Base-by-base conservation (phyloP, 2,113 vertebrate species). In the Dinomys branickii region DNA sequence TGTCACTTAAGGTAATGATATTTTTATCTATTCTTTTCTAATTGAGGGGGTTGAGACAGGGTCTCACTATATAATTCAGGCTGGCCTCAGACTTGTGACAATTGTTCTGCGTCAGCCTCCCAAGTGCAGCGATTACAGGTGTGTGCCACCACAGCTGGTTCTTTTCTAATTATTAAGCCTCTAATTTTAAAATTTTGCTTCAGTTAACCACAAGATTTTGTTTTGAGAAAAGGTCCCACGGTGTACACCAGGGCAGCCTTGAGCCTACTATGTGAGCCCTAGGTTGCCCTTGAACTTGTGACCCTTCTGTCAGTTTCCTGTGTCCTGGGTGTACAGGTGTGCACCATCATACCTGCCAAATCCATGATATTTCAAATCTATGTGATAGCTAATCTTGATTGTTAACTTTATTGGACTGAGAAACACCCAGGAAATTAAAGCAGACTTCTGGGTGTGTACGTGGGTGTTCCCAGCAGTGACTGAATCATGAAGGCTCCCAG, bases 171-270 rank as follows among this genome's bases (percentile, higher is more conserved):
- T 85, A 81, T 85, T 44, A 71, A 91, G 71, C 50, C 30, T 73
- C 67, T 85, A 82, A 85, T 35, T 88, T 88, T 41, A 88, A 65
- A 63, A 81, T 81, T 81, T 59, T 78, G 20, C 35, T 87, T 94
- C 65, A 91, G 9, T 26, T 90, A 38, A 85, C 13, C 71, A 93
- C 17, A 58, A 20, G 41, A 47, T 77, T 47, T 77, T 47, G 22
- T 47, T 47, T 28, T 28, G 69, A 41, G 69, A 20, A 17, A 38
- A 17, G 19, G 7, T 71, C 8, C n/a, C 67, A 41, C 20, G 20
- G 19, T 24, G 41, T 47, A 41, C 38, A 61, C 5, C 63, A 44
- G 33, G 7, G 33, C 19, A 47, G 33, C 47, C 84, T 69, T 69
- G 38, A 41, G 24, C 71, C 71, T 69, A 35, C 35, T 13, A 75